Evolutionary conservation across 2,797 vertebrate species (phyloP).

Genomic region (Pipistrellus pipistrellus): DNA sequence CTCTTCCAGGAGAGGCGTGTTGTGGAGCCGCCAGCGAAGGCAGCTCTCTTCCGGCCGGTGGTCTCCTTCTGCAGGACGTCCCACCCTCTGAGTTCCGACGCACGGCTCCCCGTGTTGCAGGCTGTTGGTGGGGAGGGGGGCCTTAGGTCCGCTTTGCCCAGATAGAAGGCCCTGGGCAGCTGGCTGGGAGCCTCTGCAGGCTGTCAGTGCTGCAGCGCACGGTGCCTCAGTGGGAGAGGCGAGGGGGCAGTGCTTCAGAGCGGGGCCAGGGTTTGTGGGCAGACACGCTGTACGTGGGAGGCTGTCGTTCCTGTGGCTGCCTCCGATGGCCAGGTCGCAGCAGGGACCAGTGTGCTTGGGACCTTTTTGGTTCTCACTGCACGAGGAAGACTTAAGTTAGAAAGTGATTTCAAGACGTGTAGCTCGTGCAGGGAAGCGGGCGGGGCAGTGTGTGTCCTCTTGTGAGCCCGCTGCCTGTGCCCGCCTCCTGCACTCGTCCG

Average conservation of each 20-base stretch:
- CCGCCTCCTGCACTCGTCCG: not conserved
- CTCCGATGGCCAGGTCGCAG: rapidly evolving
- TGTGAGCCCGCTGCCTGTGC: not conserved
- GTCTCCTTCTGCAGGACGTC: not conserved
- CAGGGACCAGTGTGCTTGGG: not conserved
- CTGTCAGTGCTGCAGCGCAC: too few species aligned
- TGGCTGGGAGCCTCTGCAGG: too few species aligned
- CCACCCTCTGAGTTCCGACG: too few species aligned
- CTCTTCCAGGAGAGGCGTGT: not conserved
- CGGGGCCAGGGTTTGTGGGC: too few species aligned
- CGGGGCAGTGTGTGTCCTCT: rapidly evolving
- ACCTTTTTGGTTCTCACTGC: not conserved
- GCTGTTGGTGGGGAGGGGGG: too few species aligned
- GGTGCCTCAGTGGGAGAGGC: too few species aligned
- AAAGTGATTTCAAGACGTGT: rapidly evolving
- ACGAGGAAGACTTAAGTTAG: not conserved
- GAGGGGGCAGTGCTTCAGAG: not conserved
- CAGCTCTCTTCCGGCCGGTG: not conserved
- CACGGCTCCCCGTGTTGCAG: too few species aligned
- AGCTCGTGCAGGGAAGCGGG: too few species aligned
- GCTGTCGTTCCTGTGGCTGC: rapidly evolving
- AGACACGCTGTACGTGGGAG: rapidly evolving
- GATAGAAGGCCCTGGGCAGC: not conserved
- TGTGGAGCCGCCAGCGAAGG: not conserved
- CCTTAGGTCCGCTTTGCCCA: not conserved